phyloP scores from a whole-genome alignment of 2,113 vertebrate genomes.

The Phyllostomus hastatus region DNA sequence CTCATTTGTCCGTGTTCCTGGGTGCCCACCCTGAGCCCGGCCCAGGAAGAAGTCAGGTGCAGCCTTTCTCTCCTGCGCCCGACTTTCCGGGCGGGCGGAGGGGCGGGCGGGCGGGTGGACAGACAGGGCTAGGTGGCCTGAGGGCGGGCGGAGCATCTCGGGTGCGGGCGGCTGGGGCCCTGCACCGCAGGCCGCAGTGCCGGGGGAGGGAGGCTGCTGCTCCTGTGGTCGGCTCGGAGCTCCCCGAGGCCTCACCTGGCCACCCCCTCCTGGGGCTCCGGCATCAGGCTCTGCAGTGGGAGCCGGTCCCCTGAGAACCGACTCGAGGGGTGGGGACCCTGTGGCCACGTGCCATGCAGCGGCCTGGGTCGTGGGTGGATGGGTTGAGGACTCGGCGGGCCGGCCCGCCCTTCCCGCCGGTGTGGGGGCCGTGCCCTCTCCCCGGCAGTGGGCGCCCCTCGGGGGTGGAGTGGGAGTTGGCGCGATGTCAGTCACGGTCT shows the following conservation, averaged over 20 bases:
- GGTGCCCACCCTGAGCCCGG: not conserved
- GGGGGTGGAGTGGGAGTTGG: fast-evolving
- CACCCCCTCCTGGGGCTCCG: not conserved
- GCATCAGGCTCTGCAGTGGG: not conserved
- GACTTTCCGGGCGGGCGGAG: not conserved
- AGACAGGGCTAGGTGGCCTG: not conserved
- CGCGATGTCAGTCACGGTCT: fast-evolving
- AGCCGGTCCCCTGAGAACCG: fast-evolving
- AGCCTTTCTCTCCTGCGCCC: not conserved
- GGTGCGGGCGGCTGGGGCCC: not conserved
- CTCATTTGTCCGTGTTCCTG: not conserved
- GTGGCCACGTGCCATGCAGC: not conserved
- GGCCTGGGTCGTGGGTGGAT: not conserved
- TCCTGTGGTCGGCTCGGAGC: not conserved
- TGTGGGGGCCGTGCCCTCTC: no score
- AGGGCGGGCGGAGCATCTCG: fast-evolving
- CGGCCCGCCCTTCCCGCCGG: no score
- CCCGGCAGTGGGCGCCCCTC: no score
- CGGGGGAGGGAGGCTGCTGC: not conserved
- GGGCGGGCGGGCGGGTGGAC: fast-evolving
- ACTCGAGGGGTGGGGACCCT: fast-evolving
- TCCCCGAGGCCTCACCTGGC: not conserved
- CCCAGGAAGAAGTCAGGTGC: not conserved
- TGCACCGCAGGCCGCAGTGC: fast-evolving
- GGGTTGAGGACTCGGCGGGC: not conserved